These are phyloP conservation scores for Maconellicoccus hirsutus DNA, from an alignment of 1,140 invertebrate species.

Conservation along the genomic window DNA sequence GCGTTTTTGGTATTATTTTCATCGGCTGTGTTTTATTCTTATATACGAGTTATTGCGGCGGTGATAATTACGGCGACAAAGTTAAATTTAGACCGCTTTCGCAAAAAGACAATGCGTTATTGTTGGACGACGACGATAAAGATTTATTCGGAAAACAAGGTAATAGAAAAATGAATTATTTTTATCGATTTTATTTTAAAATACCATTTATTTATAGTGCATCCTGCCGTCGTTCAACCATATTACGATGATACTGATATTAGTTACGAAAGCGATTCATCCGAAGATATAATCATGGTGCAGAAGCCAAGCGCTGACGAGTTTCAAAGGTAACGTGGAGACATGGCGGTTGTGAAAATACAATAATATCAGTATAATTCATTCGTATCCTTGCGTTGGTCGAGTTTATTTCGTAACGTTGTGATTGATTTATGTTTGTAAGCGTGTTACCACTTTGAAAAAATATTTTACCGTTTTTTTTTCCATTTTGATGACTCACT, in stretches of 20 bases:
- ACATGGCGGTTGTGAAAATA: no score
- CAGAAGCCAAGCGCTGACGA: neutral
- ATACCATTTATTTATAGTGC: neutral
- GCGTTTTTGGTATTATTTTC: neutral
- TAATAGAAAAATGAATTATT: no score
- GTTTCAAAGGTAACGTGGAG: no score
- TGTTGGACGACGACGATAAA: neutral
- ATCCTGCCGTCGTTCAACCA: neutral
- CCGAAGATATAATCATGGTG: constrained; percentile 4
- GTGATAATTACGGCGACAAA: neutral
- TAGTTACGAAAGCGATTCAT: neutral
- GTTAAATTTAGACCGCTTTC: constrained; percentile 1
- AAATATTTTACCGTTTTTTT: no score
- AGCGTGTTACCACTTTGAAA: no score
- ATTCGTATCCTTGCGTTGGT: no score
- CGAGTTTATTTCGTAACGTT: no score
- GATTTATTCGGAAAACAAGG: neutral
- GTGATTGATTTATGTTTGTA: no score
- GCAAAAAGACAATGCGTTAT: neutral
- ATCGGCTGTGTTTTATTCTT: neutral
- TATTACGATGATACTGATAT: constrained; percentile 3
- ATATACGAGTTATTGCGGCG: neutral
- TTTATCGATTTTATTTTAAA: neutral
- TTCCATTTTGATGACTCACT: no score
- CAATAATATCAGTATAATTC: no score